A percentile compares a stretch with the other conserved stretches of the same genome.
Conservation (phyloP, 2,888 invertebrate species). For the Lasioglossum lativentre region DNA sequence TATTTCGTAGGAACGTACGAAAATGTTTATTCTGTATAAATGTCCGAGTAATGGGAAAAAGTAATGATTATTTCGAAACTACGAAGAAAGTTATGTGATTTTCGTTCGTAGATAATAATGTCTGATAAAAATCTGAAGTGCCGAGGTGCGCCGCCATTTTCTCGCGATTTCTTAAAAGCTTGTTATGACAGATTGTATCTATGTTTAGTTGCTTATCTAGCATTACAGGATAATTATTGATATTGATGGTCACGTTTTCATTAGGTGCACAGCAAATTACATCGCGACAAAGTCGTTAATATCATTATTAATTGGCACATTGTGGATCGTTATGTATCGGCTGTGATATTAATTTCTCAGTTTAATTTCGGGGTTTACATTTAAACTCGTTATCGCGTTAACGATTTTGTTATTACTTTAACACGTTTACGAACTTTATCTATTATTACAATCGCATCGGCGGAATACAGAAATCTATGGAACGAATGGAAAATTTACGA, state of each 20-base stretch:
- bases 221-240: not conserved
- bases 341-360: not conserved
- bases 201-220: not conserved
- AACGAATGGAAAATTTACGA: not conserved
- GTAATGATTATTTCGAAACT: not conserved
- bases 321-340: not conserved
- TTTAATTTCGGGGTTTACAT: not conserved
- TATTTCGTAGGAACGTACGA: not conserved
- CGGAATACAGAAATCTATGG: not conserved
- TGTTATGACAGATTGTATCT: not conserved
- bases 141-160: no score
- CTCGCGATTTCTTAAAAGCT: not conserved
- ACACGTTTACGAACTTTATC: not conserved
- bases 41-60: not conserved
- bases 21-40: not conserved
- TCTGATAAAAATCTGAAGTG: not conserved
- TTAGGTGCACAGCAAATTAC: not conserved
- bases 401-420: slow-evolving; percentile 5
- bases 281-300: not conserved
- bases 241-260: not conserved
- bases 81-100: not conserved
- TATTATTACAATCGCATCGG: not conserved
- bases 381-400: not conserved
- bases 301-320: slow-evolving; percentile 4
- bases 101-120: not conserved